These are phyloP conservation scores for Dascillus cervinus DNA, from an alignment of 2,888 invertebrate genomes.

Conservation along the genomic window DNA sequence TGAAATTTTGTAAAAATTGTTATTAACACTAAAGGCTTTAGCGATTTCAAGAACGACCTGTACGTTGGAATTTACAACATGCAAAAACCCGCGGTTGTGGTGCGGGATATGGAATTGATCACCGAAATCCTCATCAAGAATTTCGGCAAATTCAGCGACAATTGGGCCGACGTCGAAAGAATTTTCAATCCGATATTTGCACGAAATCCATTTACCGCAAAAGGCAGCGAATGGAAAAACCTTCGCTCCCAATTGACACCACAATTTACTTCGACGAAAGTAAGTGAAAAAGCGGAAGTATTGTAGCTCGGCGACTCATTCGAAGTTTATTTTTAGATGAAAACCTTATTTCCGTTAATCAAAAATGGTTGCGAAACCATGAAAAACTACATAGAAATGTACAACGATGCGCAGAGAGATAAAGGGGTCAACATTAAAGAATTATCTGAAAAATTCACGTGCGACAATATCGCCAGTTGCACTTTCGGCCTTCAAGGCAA, in stretches of 20 bases:
- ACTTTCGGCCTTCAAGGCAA: constrained; percentile 43
- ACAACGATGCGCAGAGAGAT: constrained; percentile 24
- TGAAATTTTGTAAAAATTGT: no score
- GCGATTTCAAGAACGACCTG: no score
- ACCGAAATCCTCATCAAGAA: constrained; percentile 32
- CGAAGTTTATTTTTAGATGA: constrained; percentile 39
- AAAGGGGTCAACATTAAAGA: constrained; percentile 14
- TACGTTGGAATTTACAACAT: constrained; percentile 36
- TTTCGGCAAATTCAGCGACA: constrained; percentile 36
- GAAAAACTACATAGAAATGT: constrained; percentile 36
- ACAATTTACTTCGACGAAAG: constrained; percentile 45
- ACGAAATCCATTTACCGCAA: constrained; percentile 43
- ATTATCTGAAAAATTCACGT: constrained; percentile 24
- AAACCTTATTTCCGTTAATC: constrained; percentile 45
- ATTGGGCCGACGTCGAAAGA: constrained; percentile 35
- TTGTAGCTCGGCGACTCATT: no score
- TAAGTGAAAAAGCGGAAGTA: constrained; percentile 20
- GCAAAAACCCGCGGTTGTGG: constrained; percentile 27
- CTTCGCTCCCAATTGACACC: constrained; percentile 44
- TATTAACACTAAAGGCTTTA: no score
- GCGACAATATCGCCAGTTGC: constrained; percentile 42
- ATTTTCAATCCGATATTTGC: constrained; percentile 42
- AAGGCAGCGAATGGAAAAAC: constrained; percentile 45
- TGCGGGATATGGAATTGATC: constrained; percentile 35
- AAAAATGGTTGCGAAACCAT: constrained; percentile 40